Conservation (phyloP, 2,113 vertebrate genomes). For the Marcusenius ussheri region DNA sequence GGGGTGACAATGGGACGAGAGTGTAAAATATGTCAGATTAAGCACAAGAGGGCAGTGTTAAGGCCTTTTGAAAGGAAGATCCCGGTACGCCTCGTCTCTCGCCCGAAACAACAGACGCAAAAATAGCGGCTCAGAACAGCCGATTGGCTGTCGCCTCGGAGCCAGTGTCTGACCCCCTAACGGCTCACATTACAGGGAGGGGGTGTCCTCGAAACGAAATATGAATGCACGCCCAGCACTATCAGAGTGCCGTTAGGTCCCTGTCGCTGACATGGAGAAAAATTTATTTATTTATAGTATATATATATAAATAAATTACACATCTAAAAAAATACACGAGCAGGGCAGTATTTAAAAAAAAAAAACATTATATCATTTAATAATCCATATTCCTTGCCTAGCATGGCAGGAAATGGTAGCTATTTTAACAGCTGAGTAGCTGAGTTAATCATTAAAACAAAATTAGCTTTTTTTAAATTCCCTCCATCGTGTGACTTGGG, state of each 20-base stretch:
- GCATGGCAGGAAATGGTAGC: background rate
- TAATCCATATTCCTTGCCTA: background rate
- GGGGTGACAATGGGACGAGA: background rate
- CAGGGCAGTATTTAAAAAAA: background rate
- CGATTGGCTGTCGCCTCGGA: constrained; percentile 57
- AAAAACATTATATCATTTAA: background rate
- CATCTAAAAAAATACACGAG: background rate
- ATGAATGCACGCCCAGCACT: background rate
- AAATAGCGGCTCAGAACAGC: constrained; percentile 49
- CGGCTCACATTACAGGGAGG: background rate
- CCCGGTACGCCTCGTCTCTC: constrained; percentile 48
- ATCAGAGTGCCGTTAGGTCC: background rate
- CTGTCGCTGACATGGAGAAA: background rate
- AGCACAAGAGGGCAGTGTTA: constrained; percentile 67
- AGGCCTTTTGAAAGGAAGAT: constrained; percentile 47
- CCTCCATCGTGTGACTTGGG: constrained; percentile 41
- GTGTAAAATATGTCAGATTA: constrained; percentile 48
- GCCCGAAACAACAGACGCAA: constrained; percentile 68
- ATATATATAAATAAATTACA: background rate
- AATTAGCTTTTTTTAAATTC: constrained; percentile 19
- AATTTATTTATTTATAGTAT: background rate
- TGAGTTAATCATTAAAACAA: constrained; percentile 6
- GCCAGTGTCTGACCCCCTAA: constrained; percentile 34
- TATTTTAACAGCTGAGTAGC: background rate
- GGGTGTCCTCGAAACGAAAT: background rate